Base-by-base conservation (phyloP, 2,113 vertebrate genomes). In the Lampris megalopsis region DNA sequence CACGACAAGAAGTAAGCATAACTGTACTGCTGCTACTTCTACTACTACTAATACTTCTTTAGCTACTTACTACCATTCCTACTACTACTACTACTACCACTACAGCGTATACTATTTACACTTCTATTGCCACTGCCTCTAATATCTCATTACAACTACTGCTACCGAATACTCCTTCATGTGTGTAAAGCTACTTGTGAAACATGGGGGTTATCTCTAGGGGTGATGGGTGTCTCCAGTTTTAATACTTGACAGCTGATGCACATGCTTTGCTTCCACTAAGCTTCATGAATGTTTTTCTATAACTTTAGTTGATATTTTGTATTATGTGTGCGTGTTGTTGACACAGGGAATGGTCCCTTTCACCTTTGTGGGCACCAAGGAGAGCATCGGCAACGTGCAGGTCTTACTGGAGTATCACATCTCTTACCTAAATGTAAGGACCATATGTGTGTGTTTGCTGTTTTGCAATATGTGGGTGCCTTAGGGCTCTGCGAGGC, bases 281-380 rank as follows among this genome's bases (percentile, higher is more conserved):
- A 6, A 45, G 9, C 66, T 53, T 10, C 2, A 9, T 59, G 45
- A 83, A 66, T 3, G 7, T 35, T 68, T 68, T 56, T 79, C 47
- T 48, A 72, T 85, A 85, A 24, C 24, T 77, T 90, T 86, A 91
- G 71, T 73, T 58, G 79, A 35, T 68, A 63, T 42, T 48, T 49
- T 73, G 50, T 82, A 69, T 43, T 67, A 24, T 24, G 24, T 81
- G 64, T 87, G 75, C 57, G 81, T 83, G 87, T 77, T 88, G 71
- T 90, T 79, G 80, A 92, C 91, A 3, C 90, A 99, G 98, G 98
- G 97, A 77, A 99, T 98, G 97, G 97, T 99, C 91, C 98, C 98
- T 0, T 99, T 99, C 86, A 98, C 97, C 24, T 99, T 99, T 91
- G 97, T 99, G 72, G 98, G 98, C 82, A 99, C 97, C 52, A 99